Conservation (phyloP, 2,797 vertebrate genomes). For the Mionectes olivaceus region DNA sequence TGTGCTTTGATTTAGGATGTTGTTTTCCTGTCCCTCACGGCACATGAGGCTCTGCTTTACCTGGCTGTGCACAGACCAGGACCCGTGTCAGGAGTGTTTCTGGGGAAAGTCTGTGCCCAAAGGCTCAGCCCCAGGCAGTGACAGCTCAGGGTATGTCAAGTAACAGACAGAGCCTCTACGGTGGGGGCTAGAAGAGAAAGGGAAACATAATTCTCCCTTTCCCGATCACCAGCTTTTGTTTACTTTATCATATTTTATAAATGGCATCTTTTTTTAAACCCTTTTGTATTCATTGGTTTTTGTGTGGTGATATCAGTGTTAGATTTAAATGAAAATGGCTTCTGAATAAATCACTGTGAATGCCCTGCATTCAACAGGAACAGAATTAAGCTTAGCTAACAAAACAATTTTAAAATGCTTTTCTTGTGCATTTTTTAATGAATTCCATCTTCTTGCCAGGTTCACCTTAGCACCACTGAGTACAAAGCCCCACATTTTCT, state of each 20-base stretch:
- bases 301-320: not conserved
- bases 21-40: accelerated
- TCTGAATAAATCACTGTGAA: slow-evolving; percentile 7
- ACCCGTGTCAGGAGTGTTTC: not conserved
- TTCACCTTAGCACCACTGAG: not conserved
- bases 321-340: slow-evolving; percentile 48
- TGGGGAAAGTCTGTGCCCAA: not conserved
- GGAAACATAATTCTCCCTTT: not conserved
- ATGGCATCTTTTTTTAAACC: not conserved
- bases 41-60: accelerated
- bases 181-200: not conserved
- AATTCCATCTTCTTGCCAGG: not conserved
- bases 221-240: not conserved
- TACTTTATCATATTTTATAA: not conserved
- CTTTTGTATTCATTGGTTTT: not conserved
- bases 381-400: slow-evolving; percentile 52
- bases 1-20: not conserved
- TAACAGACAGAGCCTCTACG: not conserved
- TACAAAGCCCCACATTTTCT: not conserved
- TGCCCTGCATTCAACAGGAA: not conserved
- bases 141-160: not conserved
- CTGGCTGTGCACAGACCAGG: not conserved
- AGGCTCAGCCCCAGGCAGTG: not conserved
- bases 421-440: slow-evolving; percentile 13
- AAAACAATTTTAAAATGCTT: slow-evolving; percentile 28